Conservation (phyloP, 2,888 invertebrate genomes). For the Hyposoter dolosus region DNA sequence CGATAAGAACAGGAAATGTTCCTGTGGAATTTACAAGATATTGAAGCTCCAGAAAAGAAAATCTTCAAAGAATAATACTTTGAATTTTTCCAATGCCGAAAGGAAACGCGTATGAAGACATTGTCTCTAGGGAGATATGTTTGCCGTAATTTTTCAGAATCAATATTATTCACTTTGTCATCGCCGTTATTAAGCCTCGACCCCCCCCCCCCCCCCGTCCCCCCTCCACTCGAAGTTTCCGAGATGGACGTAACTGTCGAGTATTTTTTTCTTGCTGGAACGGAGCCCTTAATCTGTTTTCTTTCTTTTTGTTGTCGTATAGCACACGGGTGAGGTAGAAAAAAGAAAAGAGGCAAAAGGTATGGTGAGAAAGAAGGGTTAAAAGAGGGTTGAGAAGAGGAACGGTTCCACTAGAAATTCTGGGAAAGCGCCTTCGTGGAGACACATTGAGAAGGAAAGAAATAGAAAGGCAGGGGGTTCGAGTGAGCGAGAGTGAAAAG, state of each 20-base stretch:
- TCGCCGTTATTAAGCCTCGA: slow-evolving; percentile 21
- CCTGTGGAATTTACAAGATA: slow-evolving; percentile 43
- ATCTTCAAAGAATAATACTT: neutral
- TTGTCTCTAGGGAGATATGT: neutral
- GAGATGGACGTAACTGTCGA: slow-evolving; percentile 35
- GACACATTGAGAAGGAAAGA: slow-evolving; percentile 38
- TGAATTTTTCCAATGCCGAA: neutral
- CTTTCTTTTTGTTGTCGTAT: slow-evolving; percentile 27
- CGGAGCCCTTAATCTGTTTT: slow-evolving; percentile 25
- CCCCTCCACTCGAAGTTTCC: slow-evolving; percentile 11
- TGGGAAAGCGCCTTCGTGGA: slow-evolving; percentile 60
- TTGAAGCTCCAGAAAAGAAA: neutral
- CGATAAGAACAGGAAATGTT: slow-evolving; percentile 49
- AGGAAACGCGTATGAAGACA: neutral
- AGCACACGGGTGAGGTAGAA: neutral
- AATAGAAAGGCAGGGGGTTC: neutral
- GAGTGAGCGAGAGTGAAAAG: slow-evolving; percentile 8
- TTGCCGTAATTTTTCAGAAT: neutral
- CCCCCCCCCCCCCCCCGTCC: slow-evolving; percentile 11
- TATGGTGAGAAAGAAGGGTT: slow-evolving; percentile 32
- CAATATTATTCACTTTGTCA: slow-evolving; percentile 14
- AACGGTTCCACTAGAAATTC: slow-evolving; percentile 55
- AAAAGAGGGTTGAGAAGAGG: slow-evolving; percentile 30
- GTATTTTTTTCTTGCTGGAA: slow-evolving; percentile 17
- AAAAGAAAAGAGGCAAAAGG: slow-evolving; percentile 15